phyloP scores from a whole-genome alignment of 2,888 invertebrate species.

The Synergus itoensis region DNA sequence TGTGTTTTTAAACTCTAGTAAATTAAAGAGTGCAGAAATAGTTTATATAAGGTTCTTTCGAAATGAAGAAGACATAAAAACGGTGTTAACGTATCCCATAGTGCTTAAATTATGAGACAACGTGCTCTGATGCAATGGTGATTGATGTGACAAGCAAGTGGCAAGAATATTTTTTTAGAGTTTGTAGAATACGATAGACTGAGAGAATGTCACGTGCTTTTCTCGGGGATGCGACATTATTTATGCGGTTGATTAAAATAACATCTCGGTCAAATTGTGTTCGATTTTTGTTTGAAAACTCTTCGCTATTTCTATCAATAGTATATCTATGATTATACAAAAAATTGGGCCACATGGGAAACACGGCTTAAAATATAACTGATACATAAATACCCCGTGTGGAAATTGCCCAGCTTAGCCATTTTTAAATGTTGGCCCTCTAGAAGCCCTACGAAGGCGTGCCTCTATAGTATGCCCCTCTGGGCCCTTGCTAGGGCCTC shows the following conservation, averaged over 20 bases:
- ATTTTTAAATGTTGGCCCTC: too few relatives aligned
- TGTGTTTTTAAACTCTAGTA: background rate
- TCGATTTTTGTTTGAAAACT: background rate
- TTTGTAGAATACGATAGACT: background rate
- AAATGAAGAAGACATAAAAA: background rate
- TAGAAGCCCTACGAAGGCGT: too few relatives aligned
- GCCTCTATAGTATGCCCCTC: too few relatives aligned
- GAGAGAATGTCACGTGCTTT: background rate
- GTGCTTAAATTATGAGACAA: background rate
- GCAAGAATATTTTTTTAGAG: background rate
- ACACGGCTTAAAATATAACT: background rate
- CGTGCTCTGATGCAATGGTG: background rate
- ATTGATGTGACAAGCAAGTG: background rate
- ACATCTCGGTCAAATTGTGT: background rate
- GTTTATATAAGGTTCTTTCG: background rate
- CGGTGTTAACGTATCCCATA: background rate
- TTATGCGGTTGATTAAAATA: conserved; percentile 7
- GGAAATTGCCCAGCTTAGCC: too few relatives aligned
- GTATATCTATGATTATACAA: background rate
- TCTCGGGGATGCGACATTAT: conserved; percentile 4
- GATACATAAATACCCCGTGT: too few relatives aligned
- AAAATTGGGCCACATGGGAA: too few relatives aligned
- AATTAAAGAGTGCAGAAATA: background rate
- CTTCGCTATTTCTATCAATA: background rate
- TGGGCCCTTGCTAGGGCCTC: too few relatives aligned